Base-by-base conservation (phyloP, 2,113 vertebrate species). In the Vicugna pacos region DNA sequence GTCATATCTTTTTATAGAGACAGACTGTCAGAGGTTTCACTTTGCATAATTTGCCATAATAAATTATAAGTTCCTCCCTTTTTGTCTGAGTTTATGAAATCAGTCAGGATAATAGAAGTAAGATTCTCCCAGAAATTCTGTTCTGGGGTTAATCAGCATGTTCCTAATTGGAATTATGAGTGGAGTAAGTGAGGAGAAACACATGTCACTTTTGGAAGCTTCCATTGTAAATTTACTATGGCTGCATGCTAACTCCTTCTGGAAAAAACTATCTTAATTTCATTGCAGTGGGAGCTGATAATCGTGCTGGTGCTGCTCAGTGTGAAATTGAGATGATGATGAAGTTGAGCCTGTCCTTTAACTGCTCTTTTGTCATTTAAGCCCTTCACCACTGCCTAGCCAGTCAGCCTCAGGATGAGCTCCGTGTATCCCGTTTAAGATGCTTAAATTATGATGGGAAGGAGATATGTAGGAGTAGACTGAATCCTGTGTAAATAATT, bases 191-290 rank as follows among this genome's bases (percentile, higher is more conserved):
- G 79, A 97, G 30, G 86, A 95, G 95, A 97, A 97, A 94, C 97
- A 94, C 38, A 95, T 93, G 97, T 96, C 65, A 48, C 56, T 95
- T 95, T 95, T 90, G 95, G 97, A 98, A 96, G 52, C 58, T 54
- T 92, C 69, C 64, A 30, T 5, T 64, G 30, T 89, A 89, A 82
- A 95, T 91, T 65, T 88, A 22, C 82, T 64, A 7, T 30, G 56
- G 94, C 76, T 77, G 84, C 83, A 81, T 0, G 3, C 67, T 82
- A 28, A 26, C 60, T 92, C 62, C 80, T 96, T 88, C 94, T 93
- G 94, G 93, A 89, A 93, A 93, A 96, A 93, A n/a, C 20, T 19
- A 81, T 97, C 75, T 88, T 83, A 32, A 80, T 72, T 64, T 80
- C 58, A 87, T 65, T 87, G 69, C 54, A 67, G 32, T 7, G 58